These are phyloP conservation scores for Mercenaria mercenaria DNA, from an alignment of 1,140 invertebrate species.

Conservation along the genomic window DNA sequence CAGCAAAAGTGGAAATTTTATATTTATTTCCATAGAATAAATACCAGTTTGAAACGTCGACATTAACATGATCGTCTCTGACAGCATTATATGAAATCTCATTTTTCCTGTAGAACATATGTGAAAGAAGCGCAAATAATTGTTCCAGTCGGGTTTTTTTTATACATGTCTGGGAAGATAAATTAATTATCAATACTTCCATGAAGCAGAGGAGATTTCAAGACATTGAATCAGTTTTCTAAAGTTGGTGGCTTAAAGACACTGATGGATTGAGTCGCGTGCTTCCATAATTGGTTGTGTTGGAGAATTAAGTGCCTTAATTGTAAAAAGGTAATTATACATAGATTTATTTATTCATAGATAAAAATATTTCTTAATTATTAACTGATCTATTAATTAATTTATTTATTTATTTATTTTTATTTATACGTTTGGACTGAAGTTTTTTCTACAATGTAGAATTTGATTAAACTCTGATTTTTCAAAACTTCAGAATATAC, in stretches of 20 bases:
- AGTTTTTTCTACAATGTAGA: no score
- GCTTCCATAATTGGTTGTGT: not conserved
- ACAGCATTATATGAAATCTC: not conserved
- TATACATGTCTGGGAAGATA: not conserved
- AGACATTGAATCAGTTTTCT: not conserved
- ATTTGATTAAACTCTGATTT: no score
- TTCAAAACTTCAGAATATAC: no score
- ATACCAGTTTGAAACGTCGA: not conserved
- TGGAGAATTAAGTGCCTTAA: not conserved
- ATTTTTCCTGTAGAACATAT: not conserved
- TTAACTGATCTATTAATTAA: not conserved
- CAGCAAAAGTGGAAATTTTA: slow-evolving; percentile 37
- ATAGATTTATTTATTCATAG: slow-evolving; percentile 27
- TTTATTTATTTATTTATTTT: not conserved
- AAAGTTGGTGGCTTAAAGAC: not conserved
- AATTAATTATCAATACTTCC: not conserved
- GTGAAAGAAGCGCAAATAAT: not conserved
- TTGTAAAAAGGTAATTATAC: slow-evolving; percentile 21
- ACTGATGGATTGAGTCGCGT: not conserved
- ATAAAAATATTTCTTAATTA: slow-evolving; percentile 1
- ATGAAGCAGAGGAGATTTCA: not conserved
- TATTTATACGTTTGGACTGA: no score
- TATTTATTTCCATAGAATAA: slow-evolving; percentile 20
- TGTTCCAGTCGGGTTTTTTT: not conserved
- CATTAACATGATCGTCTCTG: not conserved